phyloP scores from a whole-genome alignment of 2,888 invertebrate genomes.

The Deilephila porcellus region DNA sequence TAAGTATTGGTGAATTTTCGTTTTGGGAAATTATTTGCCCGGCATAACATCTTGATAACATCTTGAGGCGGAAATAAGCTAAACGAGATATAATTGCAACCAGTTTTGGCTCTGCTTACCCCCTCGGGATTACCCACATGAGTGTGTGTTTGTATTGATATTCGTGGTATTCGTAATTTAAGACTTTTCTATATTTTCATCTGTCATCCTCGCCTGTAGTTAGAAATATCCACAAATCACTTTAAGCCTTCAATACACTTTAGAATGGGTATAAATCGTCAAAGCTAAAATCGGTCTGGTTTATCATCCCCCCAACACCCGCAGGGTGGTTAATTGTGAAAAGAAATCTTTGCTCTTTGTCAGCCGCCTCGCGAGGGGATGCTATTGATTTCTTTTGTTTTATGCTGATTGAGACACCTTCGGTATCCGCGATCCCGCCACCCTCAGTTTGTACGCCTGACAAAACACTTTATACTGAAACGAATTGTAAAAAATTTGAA shows the following conservation, averaged over 20 bases:
- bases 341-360: constrained; percentile 85
- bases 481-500: constrained; percentile 64
- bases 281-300: constrained; percentile 67
- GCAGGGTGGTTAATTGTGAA: constrained; percentile 83
- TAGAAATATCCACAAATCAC: neutral
- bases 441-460: constrained; percentile 69
- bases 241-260: constrained; percentile 31
- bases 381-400: constrained; percentile 85
- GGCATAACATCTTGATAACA: too few relatives aligned
- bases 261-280: constrained; percentile 52
- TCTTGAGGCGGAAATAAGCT: too few relatives aligned
- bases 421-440: constrained; percentile 67
- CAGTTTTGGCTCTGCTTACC: too few relatives aligned
- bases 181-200: neutral
- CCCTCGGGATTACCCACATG: too few relatives aligned
- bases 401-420: constrained; percentile 86
- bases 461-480: constrained; percentile 78
- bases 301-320: constrained; percentile 76
- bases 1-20: too few relatives aligned
- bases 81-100: too few relatives aligned
- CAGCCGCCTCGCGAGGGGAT: constrained; percentile 71
- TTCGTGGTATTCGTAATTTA: too few relatives aligned
- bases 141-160: too few relatives aligned
- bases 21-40: too few relatives aligned
- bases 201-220: neutral